Percentiles rank a stretch among this genome's conserved stretches.
phyloP scores from a whole-genome alignment of 2,888 invertebrate genomes.

The Stenolophus ochropezus region DNA sequence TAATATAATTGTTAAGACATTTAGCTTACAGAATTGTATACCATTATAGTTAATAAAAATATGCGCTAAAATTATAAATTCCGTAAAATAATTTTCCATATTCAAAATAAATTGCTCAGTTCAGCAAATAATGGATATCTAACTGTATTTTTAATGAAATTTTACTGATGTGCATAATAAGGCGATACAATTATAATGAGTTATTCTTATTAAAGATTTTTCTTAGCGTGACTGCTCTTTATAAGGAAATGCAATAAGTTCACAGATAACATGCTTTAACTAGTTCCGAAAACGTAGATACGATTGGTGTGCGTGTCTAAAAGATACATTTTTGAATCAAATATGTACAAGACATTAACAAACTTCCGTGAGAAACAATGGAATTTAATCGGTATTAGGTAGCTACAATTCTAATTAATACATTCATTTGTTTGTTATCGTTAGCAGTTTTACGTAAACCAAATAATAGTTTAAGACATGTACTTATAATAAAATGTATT shows the following conservation, averaged over 20 bases:
- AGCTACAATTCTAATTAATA: slow-evolving; percentile 33
- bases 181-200: slow-evolving; percentile 29
- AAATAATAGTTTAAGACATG: too few relatives aligned
- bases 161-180: slow-evolving; percentile 25
- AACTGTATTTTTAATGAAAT: slow-evolving; percentile 10
- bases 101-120: not conserved
- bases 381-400: slow-evolving; percentile 24
- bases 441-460: not conserved
- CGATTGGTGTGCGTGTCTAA: slow-evolving; percentile 37
- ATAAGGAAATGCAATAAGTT: slow-evolving; percentile 38
- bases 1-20: too few relatives aligned
- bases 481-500: too few relatives aligned
- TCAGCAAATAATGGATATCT: not conserved
- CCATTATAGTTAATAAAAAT: too few relatives aligned
- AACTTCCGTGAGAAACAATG: slow-evolving; percentile 50
- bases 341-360: slow-evolving; percentile 35
- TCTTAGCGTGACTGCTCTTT: slow-evolving; percentile 10
- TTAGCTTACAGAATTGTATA: too few relatives aligned
- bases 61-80: not conserved
- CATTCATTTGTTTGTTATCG: slow-evolving; percentile 22
- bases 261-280: slow-evolving; percentile 25
- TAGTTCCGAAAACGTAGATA: slow-evolving; percentile 21
- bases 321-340: slow-evolving; percentile 44
- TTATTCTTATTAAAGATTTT: not conserved
- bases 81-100: not conserved